Percentiles rank a stretch among this genome's conserved stretches.
Evolutionary conservation across 2,113 vertebrate genomes (phyloP).

Genomic region (Anoura caudifer): DNA sequence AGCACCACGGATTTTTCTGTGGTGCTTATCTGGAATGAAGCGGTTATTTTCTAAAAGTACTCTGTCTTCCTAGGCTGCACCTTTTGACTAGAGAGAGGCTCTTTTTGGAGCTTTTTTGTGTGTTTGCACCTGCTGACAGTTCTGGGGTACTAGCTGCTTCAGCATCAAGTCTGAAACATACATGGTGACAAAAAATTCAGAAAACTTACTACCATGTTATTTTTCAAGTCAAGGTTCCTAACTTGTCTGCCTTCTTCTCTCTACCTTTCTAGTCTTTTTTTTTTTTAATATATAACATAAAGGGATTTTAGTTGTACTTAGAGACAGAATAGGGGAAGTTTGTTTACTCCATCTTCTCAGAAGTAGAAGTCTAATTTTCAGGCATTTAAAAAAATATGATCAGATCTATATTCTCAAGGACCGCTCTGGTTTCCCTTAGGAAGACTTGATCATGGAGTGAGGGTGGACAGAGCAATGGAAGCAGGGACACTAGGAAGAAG

Average conservation of each 20-base stretch:
- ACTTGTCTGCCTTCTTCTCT: not conserved
- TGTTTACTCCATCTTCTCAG: not conserved
- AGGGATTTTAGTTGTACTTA: not conserved
- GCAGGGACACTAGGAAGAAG: not conserved
- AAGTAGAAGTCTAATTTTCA: not conserved
- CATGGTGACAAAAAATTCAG: not conserved
- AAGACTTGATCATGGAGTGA: not conserved
- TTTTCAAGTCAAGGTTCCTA: not conserved
- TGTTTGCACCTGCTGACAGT: not conserved
- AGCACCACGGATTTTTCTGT: not conserved
- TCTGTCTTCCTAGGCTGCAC: not conserved
- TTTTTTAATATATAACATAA: not conserved
- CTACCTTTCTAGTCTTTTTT: not conserved
- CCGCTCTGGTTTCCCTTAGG: not conserved
- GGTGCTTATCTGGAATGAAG: not conserved
- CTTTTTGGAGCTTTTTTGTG: not conserved
- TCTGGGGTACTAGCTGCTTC: not conserved
- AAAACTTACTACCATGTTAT: not conserved
- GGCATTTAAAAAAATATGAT: not conserved
- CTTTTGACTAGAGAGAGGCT: not conserved
- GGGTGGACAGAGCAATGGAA: not conserved
- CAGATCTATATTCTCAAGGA: not conserved
- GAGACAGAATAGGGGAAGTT: not conserved
- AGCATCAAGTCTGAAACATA: not conserved
- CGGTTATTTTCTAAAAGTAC: not conserved